Evolutionary conservation across 2,113 vertebrate species (phyloP), one percentile per base, ranked within the genome.

Genomic region (Myrmophylax atrothorax): DNA sequence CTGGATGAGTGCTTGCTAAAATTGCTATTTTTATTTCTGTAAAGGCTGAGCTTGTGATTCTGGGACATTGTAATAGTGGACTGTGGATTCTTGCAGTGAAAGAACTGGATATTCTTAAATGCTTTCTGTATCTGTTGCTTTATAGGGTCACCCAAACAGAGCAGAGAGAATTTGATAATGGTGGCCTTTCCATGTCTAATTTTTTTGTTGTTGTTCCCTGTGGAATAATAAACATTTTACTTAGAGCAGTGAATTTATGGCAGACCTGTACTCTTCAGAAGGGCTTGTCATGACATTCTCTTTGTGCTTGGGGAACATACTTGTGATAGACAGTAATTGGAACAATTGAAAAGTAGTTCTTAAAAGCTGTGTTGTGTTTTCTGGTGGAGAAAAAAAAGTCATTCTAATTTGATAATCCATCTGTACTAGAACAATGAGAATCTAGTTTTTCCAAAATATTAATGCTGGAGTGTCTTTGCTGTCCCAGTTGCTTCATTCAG

Each of bases 361-460:
- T 67, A 35, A 60, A 64, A 77, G 18, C 28, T 46, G 0, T 49
- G 10, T 28, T 87, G 33, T 60, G 4, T 33, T 64, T 66, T 50
- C 7, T 17, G 50, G 16, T 12, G 1, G 1, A 20, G 26, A n/a
- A 66, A 59, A 62, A 19, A 6, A 4, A 4, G 1, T 42, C 10
- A 52, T 52, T 76, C 14, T 63, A 28, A 31, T 68, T 76, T 84
- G 7, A 7, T 73, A 60, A 33, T 76, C 16, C 33, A 42, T 31
- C 26, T 19, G 37, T 72, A 44, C 22, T 59, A 50, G 29, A 77
- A 50, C 23, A 69, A 10, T 38, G 9, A 38, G 7, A 87, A 60
- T 52, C 19, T 74, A 9, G 0, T 52, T 67, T 68, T 63, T 50
- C 12, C 52, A 33, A 46, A 75, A 50, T 70, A 22, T 12, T 75